These are phyloP conservation scores for Onychomys leucogaster DNA, from an alignment of 2,797 vertebrate genomes.

Conservation along the genomic window DNA sequence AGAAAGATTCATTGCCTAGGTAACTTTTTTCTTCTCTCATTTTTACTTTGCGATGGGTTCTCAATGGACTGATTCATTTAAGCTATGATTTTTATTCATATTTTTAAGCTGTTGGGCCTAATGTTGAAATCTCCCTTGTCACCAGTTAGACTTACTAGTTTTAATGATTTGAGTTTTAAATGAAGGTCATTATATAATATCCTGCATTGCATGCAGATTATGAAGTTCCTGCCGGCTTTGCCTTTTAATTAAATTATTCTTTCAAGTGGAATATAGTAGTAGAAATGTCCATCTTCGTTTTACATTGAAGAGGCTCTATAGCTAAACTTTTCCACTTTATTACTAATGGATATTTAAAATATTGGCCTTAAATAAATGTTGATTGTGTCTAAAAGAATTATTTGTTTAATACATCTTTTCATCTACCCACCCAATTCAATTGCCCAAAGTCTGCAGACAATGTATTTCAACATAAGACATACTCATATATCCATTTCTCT, in stretches of 20 bases:
- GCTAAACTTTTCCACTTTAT: slow-evolving; percentile 85
- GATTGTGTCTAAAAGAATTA: slow-evolving; percentile 74
- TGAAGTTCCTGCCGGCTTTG: slow-evolving; percentile 87
- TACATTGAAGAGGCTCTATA: slow-evolving; percentile 81
- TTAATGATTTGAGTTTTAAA: slow-evolving; percentile 87
- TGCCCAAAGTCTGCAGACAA: slow-evolving; percentile 1
- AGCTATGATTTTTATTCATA: slow-evolving; percentile 86
- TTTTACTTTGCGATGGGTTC: slow-evolving; percentile 83
- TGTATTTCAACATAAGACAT: neutral
- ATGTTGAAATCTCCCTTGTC: slow-evolving; percentile 87
- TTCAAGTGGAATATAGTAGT: slow-evolving; percentile 84
- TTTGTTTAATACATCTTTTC: slow-evolving; percentile 77
- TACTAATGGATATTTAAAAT: slow-evolving; percentile 79
- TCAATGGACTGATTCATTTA: slow-evolving; percentile 86
- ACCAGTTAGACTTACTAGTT: slow-evolving; percentile 87
- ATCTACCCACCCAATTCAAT: slow-evolving; percentile 45
- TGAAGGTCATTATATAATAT: slow-evolving; percentile 87
- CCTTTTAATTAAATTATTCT: slow-evolving; percentile 88
- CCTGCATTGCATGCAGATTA: slow-evolving; percentile 84
- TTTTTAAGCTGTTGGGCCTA: slow-evolving; percentile 86
- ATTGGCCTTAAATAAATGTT: slow-evolving; percentile 74
- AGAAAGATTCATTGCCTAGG: slow-evolving; percentile 70
- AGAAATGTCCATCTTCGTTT: slow-evolving; percentile 85
- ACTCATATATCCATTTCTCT: neutral
- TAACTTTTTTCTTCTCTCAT: slow-evolving; percentile 82